These are phyloP conservation scores for Terrapene triunguis DNA, from an alignment of 2,113 vertebrate species.

Conservation along the genomic window DNA sequence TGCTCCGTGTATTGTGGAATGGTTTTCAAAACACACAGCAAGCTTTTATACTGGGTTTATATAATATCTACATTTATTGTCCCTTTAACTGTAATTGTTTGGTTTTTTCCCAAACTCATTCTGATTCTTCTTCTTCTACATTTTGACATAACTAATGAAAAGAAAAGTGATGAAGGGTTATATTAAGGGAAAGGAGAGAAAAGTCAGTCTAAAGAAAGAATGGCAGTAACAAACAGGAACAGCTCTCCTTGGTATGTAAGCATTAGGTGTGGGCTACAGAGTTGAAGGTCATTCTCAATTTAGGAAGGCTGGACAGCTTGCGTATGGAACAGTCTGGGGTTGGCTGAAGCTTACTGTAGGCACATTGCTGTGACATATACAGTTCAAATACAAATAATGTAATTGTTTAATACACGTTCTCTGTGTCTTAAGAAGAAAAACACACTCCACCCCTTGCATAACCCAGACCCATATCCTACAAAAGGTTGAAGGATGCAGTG, in stretches of 20 bases:
- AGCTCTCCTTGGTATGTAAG: not conserved
- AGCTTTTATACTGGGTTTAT: not conserved
- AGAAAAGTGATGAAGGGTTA: not conserved
- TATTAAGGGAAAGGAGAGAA: not conserved
- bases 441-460: not conserved
- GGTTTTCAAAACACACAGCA: conserved; percentile 62
- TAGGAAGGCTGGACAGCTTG: not conserved
- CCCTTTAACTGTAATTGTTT: not conserved
- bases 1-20: conserved; percentile 58
- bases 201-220: not conserved
- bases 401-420: not conserved
- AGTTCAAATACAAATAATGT: not conserved
- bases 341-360: not conserved
- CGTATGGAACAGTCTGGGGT: not conserved
- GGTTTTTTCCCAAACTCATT: not conserved
- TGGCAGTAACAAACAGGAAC: not conserved
- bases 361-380: not conserved
- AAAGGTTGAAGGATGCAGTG: not conserved
- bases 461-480: not conserved
- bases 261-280: not conserved
- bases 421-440: not conserved
- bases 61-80: conserved; percentile 50
- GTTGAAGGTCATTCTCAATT: not conserved
- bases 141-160: not conserved
- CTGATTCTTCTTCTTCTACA: not conserved